Evolutionary conservation across 2,888 invertebrate genomes (phyloP), one percentile per base, ranked within the genome.

Genomic region (Cylindroiulus punctatus): DNA sequence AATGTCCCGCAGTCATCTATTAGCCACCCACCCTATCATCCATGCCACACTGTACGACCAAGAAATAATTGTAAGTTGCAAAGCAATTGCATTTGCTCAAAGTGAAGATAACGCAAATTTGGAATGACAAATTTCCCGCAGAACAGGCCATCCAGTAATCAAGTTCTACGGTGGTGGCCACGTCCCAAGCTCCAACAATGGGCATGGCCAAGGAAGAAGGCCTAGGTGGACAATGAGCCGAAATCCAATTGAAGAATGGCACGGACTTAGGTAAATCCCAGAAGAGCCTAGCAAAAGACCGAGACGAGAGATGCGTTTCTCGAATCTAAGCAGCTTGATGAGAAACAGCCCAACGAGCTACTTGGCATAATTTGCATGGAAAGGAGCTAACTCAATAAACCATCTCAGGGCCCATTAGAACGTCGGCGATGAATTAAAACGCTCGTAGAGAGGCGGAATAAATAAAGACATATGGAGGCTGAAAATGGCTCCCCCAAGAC

Each of bases 351-450:
- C n/a, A n/a, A 52, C 17, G 47, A 52, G 47, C 47, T 17, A 52
- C 47, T 52, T 17, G 47, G 47, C 47, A 52, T 52, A 52, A 52
- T 52, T 52, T 52, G 47, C 47, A 52, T 52, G 47, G 47, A 52
- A 52, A 52, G 12, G 47, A 52, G 47, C 47, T 52, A 8, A 52
- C 47, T 52, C 47, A 52, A 52, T 52, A 52, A 52, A 52, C 47
- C 17, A 52, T 52, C 7, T 8, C 47, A 8, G 17, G 47, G 47
- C 47, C 47, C 47, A 52, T 52, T 52, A 52, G 47, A 52, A 52
- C 47, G 47, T 52, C 47, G 47, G 47, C 47, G 47, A 52, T 52
- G 47, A 52, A 52, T 52, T 52, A 52, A 52, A 52, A 52, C 47
- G 47, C 47, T 52, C 14, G 47, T 17, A 52, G 47, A 52, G 17